Percentiles rank a stretch among this genome's conserved stretches.
phyloP scores from a whole-genome alignment of 2,797 vertebrate genomes.

The Pangasius macronema region DNA sequence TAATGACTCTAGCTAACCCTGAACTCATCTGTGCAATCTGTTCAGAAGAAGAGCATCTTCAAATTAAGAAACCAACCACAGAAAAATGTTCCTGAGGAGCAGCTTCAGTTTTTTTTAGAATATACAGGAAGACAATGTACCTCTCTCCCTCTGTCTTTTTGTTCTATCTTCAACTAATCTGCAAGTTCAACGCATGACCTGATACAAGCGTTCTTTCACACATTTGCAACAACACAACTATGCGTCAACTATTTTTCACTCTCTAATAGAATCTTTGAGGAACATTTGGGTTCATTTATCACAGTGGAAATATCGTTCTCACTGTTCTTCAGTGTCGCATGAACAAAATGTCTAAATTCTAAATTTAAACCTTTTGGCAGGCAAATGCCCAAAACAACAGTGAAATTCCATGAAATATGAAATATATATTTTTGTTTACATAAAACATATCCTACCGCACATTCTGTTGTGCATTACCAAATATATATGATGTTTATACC shows the following conservation, averaged over 20 bases:
- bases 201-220: background rate
- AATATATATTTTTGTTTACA: background rate
- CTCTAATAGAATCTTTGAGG: background rate
- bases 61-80: background rate
- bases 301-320: background rate
- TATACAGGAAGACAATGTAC: background rate
- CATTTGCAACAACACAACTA: background rate
- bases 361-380: background rate
- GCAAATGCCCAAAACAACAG: background rate
- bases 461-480: background rate
- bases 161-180: background rate
- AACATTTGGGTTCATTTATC: background rate
- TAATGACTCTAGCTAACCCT: background rate
- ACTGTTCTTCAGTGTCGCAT: background rate
- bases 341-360: background rate
- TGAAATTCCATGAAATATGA: background rate
- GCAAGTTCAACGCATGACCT: background rate
- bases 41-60: background rate
- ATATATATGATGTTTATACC: background rate
- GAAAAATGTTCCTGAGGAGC: background rate
- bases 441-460: background rate
- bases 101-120: background rate
- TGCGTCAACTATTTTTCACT: background rate
- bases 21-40: background rate
- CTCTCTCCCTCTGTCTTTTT: slow-evolving; percentile 5